Conservation (phyloP, 2,888 invertebrate genomes). For the Amphimallon solstitiale region DNA sequence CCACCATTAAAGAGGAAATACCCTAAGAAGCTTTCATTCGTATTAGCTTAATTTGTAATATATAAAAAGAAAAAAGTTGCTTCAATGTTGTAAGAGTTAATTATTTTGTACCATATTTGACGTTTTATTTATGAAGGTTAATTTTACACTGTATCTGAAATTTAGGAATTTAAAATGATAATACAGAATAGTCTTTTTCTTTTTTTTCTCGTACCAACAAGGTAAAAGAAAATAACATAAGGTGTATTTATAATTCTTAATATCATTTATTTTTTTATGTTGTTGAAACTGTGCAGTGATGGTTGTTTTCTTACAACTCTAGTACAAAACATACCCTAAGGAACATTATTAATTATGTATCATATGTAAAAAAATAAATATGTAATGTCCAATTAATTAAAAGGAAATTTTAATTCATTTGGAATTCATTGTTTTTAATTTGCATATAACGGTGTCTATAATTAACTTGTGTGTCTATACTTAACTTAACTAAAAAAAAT, state of each 20-base stretch:
- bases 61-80: slow-evolving; percentile 24
- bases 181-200: slow-evolving; percentile 23
- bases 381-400: no score
- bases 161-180: slow-evolving; percentile 33
- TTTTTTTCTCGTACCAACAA: slow-evolving; percentile 4
- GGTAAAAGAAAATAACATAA: not conserved
- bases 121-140: slow-evolving; percentile 40
- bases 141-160: slow-evolving; percentile 39
- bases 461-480: no score
- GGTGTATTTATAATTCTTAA: slow-evolving; percentile 2
- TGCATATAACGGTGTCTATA: no score
- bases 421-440: no score
- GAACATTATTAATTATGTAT: no score
- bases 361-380: no score
- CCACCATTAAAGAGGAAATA: slow-evolving; percentile 40
- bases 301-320: no score
- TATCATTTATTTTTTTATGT: not conserved
- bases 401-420: no score
- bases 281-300: slow-evolving; percentile 14
- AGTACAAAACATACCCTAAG: no score
- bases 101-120: slow-evolving; percentile 42
- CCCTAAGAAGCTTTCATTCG: slow-evolving; percentile 30
- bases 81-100: slow-evolving; percentile 40
- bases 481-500: no score
- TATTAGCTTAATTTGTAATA: slow-evolving; percentile 28